Evolutionary conservation across 2,888 invertebrate species (phyloP).

Genomic region (Aphrophora alni): DNA sequence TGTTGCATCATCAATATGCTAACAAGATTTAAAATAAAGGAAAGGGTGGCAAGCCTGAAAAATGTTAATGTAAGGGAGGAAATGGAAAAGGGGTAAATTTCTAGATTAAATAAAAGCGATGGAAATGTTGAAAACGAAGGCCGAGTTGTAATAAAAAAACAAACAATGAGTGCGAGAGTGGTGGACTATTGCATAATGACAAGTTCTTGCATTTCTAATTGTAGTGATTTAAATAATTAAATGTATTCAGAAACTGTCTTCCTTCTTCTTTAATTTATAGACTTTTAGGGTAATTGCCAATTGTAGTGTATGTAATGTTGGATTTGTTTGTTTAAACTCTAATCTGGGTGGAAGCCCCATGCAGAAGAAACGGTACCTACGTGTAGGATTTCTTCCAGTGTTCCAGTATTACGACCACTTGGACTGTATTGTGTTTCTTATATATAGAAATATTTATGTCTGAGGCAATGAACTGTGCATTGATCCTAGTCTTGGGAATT

Average conservation of each 20-base stretch:
- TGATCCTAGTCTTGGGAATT: too few species aligned
- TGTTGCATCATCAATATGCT: slow-evolving; percentile 34
- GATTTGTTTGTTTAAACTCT: too few species aligned
- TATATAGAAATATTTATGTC: too few species aligned
- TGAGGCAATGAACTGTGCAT: too few species aligned
- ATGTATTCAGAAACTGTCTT: background rate
- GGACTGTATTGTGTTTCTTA: too few species aligned
- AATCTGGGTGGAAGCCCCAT: too few species aligned
- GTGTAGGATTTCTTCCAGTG: too few species aligned
- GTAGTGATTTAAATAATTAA: background rate
- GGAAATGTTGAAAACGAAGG: slow-evolving; percentile 5
- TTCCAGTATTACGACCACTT: too few species aligned
- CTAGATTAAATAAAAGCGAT: slow-evolving; percentile 35
- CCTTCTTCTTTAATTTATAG: background rate
- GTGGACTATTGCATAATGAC: too few species aligned
- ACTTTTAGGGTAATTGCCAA: background rate
- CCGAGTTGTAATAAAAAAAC: background rate
- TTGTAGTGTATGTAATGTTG: too few species aligned
- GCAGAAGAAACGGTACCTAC: too few species aligned
- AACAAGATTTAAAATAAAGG: slow-evolving; percentile 30
- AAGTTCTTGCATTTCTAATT: background rate
- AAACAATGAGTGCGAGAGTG: background rate
- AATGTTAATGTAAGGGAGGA: slow-evolving; percentile 32
- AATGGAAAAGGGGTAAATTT: background rate
- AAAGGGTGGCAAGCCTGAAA: slow-evolving; percentile 37